Conservation (phyloP, 2,888 invertebrate genomes). For the Tethea ocularis region DNA sequence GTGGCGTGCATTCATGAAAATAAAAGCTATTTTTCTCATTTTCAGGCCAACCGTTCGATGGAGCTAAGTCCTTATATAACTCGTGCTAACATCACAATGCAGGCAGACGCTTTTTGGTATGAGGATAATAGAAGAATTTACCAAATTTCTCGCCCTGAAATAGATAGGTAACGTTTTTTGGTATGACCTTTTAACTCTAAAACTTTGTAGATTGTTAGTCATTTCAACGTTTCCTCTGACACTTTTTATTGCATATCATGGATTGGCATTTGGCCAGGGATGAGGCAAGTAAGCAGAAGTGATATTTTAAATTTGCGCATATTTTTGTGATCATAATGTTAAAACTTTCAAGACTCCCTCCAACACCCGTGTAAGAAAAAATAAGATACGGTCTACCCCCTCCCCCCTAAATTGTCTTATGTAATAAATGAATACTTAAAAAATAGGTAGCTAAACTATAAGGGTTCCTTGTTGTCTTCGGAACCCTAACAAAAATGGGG, state of each 20-base stretch:
- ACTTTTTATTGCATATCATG: background rate
- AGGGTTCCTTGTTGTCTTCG: too few relatives aligned
- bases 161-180: conserved; percentile 58
- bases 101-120: conserved; percentile 78
- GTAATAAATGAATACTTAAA: too few relatives aligned
- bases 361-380: too few relatives aligned
- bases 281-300: conserved; percentile 25
- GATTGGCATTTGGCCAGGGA: conserved; percentile 54
- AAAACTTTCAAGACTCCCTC: too few relatives aligned
- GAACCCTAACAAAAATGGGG: too few relatives aligned
- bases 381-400: too few relatives aligned
- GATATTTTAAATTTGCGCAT: conserved; percentile 48
- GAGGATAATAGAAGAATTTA: conserved; percentile 80
- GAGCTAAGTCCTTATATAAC: conserved; percentile 43
- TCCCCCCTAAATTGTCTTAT: too few relatives aligned
- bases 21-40: conserved; percentile 18
- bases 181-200: background rate
- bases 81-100: conserved; percentile 55
- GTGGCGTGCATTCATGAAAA: background rate
- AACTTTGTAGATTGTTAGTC: background rate
- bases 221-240: background rate
- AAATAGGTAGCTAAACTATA: too few relatives aligned
- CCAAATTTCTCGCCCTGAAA: conserved; percentile 68
- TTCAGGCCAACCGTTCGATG: conserved; percentile 71
- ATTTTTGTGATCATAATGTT: too few relatives aligned